Base-by-base conservation (phyloP, 2,888 invertebrate species). In the Pyrgus malvae region DNA sequence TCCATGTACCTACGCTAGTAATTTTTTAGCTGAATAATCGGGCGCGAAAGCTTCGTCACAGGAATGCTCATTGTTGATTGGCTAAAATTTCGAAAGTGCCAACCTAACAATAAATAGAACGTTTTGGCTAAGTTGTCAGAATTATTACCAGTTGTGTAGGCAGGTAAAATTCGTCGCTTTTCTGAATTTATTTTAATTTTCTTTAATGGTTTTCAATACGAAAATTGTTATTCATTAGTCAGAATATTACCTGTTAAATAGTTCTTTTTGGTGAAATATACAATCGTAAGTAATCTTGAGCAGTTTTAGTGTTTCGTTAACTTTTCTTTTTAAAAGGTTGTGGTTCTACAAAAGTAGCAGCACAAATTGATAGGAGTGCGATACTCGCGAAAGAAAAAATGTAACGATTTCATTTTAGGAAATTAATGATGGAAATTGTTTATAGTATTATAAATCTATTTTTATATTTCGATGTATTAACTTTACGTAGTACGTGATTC, bases 321-420 rank as follows among this genome's bases (percentile, higher is more conserved):
- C 83, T 90, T 90, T 87, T 88, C 79, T 73, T 69, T 78, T 69
- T 76, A 78, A 80, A 85, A 83, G 84, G 86, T 88, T 88, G 84
- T 80, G 80, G 70, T 78, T 81, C 80, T 83, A 78, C 77, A 84
- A 88, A 89, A 89, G 86, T 90, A 89, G 83, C 84, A 84, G 79
- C 82, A 83, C 82, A 82, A n/a, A 76, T 77, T 83, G 78, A 77
- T 82, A 81, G 72, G n/a, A 87, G 83, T 80, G 80, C 81, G 80
- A 85, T 83, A 77, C 73, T 84, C 72, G 72, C 70, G 66, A 80
- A 83, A 81, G 74, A 80, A 80, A 81, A 80, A 81, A 80, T 72
- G 80, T 72, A 66, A 70, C 63, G 68, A 77, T 63, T 66, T 64
- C 56, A 56, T 62, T 60, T 41, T 56, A 60, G 50, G 46, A 58